These are phyloP conservation scores for Melanocharis versteri DNA, from an alignment of 2,113 vertebrate species.

Conservation along the genomic window DNA sequence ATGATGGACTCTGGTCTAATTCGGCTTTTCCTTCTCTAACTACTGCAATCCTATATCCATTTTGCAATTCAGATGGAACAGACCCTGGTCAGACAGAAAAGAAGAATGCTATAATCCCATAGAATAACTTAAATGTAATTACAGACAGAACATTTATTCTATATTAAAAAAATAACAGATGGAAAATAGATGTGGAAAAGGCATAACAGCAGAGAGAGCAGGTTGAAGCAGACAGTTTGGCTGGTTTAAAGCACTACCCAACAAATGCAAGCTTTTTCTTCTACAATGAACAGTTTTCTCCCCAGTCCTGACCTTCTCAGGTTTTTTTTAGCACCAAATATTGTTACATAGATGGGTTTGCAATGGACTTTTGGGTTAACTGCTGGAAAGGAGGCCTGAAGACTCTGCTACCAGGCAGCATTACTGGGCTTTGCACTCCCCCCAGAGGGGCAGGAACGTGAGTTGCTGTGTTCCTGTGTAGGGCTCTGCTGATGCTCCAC, in stretches of 20 bases:
- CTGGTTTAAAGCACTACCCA: not conserved
- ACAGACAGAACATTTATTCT: conserved; percentile 1
- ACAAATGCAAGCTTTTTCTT: not conserved
- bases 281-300: not conserved
- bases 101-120: not conserved
- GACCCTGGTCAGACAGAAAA: not conserved
- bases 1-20: conserved; percentile 6
- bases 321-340: not conserved
- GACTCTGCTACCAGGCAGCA: not conserved
- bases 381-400: not conserved
- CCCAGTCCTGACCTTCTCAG: not conserved
- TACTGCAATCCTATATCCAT: not conserved
- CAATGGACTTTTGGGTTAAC: not conserved
- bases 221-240: not conserved
- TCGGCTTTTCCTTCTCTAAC: not conserved
- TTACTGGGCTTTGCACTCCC: not conserved
- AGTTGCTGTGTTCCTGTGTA: fast-evolving
- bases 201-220: not conserved
- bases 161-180: not conserved
- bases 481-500: not conserved
- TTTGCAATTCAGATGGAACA: conserved; percentile 20
- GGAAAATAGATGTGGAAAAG: not conserved
- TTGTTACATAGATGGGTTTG: not conserved
- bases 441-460: not conserved
- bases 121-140: not conserved